These are phyloP conservation scores for Neolamprologus sp. DNA, from an alignment of 2,113 vertebrate genomes.

Conservation along the genomic window DNA sequence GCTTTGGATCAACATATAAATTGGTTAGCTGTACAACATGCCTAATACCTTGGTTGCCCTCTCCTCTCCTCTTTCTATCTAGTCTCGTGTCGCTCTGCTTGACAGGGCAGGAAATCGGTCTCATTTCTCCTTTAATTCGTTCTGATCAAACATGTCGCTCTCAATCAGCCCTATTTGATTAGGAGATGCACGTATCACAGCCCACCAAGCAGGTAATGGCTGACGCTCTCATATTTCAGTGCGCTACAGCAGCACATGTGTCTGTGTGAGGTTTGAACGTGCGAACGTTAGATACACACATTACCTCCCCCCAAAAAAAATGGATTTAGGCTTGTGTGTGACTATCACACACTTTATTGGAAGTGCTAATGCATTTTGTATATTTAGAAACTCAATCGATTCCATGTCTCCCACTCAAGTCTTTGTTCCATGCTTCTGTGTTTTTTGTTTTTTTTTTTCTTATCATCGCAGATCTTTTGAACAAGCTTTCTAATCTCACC, in stretches of 20 bases:
- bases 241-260: neutral
- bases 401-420: neutral
- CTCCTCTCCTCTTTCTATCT: neutral
- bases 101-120: slow-evolving; percentile 64
- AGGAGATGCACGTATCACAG: slow-evolving; percentile 52
- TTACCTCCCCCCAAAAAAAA: neutral
- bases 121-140: slow-evolving; percentile 69
- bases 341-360: slow-evolving; percentile 1
- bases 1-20: slow-evolving; percentile 32
- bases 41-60: neutral
- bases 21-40: slow-evolving; percentile 3
- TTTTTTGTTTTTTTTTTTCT: neutral
- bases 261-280: neutral
- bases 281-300: neutral
- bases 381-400: slow-evolving; percentile 46
- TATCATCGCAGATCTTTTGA: neutral
- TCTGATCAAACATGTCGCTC: slow-evolving; percentile 71
- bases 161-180: slow-evolving; percentile 65
- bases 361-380: slow-evolving; percentile 37
- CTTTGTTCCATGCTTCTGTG: neutral
- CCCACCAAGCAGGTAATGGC: slow-evolving; percentile 51
- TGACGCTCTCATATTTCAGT: slow-evolving; percentile 45
- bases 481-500: neutral
- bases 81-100: slow-evolving; percentile 37
- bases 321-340: neutral